phyloP scores from a whole-genome alignment of 2,797 vertebrate genomes.

The Tragopan temminckii region DNA sequence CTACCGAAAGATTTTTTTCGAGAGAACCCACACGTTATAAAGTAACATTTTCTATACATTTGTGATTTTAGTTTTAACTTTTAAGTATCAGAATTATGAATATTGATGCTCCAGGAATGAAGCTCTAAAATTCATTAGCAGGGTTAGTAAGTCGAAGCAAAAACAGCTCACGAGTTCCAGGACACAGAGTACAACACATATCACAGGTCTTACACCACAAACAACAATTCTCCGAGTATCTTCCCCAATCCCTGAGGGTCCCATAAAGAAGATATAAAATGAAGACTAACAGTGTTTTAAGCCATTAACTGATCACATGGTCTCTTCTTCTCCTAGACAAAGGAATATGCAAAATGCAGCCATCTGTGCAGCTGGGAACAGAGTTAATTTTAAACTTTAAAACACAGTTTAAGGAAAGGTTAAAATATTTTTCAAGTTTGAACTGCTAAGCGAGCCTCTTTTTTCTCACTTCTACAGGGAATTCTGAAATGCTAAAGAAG shows the following conservation, averaged over 20 bases:
- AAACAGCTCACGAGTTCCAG: constrained; percentile 30
- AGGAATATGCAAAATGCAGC: constrained; percentile 22
- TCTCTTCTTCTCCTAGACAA: constrained; percentile 4
- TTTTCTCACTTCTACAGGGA: constrained; percentile 17
- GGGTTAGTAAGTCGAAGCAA: constrained; percentile 26
- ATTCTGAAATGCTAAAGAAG: constrained; percentile 38
- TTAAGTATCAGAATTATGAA: background rate
- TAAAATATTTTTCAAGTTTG: constrained; percentile 41
- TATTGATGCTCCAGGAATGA: background rate
- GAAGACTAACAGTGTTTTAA: background rate
- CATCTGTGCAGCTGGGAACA: constrained; percentile 27
- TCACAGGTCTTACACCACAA: background rate
- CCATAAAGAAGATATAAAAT: constrained; percentile 35
- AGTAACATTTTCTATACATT: background rate
- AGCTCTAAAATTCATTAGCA: constrained; percentile 37
- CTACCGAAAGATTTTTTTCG: background rate
- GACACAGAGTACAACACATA: background rate
- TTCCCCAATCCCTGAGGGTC: constrained; percentile 13
- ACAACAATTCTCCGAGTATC: constrained; percentile 10
- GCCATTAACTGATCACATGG: constrained; percentile 24
- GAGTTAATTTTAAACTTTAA: constrained; percentile 23
- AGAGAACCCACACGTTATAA: background rate
- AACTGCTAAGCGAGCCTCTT: constrained; percentile 22
- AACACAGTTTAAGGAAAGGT: constrained; percentile 35
- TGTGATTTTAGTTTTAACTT: background rate